phyloP scores from a whole-genome alignment of 2,113 vertebrate genomes.

The Trogon melanurus region DNA sequence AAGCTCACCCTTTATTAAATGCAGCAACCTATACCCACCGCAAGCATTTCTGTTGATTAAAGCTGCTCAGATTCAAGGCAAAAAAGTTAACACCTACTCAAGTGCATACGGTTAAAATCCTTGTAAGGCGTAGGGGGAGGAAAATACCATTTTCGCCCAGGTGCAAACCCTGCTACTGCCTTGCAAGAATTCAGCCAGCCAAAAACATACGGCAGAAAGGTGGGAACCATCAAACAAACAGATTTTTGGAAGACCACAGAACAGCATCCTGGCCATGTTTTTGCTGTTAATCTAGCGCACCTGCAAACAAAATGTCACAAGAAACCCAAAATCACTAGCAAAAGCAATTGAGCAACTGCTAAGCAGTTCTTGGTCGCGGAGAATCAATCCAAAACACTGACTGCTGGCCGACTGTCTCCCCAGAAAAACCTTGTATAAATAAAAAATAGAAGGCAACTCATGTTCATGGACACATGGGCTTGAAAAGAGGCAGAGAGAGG shows the following conservation, averaged over 20 bases:
- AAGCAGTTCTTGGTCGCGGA: neutral
- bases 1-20: slow-evolving; percentile 12
- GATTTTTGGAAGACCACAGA: neutral
- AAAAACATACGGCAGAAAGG: slow-evolving; percentile 47
- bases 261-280: neutral
- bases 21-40: neutral
- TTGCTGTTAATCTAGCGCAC: neutral
- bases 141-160: neutral
- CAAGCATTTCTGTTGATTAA: slow-evolving; percentile 8
- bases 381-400: neutral
- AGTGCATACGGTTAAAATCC: neutral
- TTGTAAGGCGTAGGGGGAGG: neutral
- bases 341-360: slow-evolving; percentile 12
- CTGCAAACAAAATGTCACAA: neutral
- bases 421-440: neutral
- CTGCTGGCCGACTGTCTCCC: neutral
- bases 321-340: slow-evolving; percentile 36
- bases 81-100: slow-evolving; percentile 48
- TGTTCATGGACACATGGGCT: neutral
- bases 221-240: slow-evolving; percentile 25
- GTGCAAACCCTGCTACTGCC: neutral
- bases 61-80: slow-evolving; percentile 6
- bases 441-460: neutral
- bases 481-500: neutral
- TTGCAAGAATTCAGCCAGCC: neutral